Evolutionary conservation across 1,140 invertebrate genomes (phyloP), one percentile per base, ranked within the genome.

Genomic region (Tyrophagus putrescentiae): DNA sequence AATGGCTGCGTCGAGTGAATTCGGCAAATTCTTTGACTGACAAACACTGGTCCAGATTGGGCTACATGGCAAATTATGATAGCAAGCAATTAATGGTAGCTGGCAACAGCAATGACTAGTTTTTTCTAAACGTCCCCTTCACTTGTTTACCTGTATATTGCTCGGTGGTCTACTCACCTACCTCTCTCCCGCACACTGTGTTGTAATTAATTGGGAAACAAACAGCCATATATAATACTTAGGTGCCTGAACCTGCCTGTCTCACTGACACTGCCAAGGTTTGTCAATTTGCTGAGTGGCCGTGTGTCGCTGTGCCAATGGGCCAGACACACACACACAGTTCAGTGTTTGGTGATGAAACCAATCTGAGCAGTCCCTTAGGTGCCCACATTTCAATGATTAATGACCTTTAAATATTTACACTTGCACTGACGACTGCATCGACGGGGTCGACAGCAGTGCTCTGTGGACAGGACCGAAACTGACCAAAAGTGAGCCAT

Each of bases 321-420:
- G 36, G 36, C 21, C 36, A 39, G 36, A 13, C 21, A 39, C 21
- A 13, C 13, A 13, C 21, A 13, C 21, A 39, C 36, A 39, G 36
- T n/a, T n/a, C n/a, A n/a, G n/a, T n/a, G n/a, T n/a, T n/a, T n/a
- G n/a, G n/a, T 39, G 36, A 39, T 21, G 36, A 39, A 39, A 39
- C 21, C 13, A 39, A 39, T 39, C 36, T n/a, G n/a, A n/a, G n/a
- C n/a, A 21, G 36, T 39, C 36, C 36, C 21, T 39, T 39, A 13
- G 13, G 36, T 39, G 36, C 13, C 36, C 21, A 39, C 21, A 13
- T 21, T 39, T 13, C 31, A 25, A 48, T 48, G 45, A 48, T 48
- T 48, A 48, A 48, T 48, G 45, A 21, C 45, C 18, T 25, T 48
- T 48, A 48, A 48, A 48, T 48, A 48, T 48, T 48, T 48, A 48